Conservation (phyloP, 1,140 invertebrate species). For the Mercenaria mercenaria region DNA sequence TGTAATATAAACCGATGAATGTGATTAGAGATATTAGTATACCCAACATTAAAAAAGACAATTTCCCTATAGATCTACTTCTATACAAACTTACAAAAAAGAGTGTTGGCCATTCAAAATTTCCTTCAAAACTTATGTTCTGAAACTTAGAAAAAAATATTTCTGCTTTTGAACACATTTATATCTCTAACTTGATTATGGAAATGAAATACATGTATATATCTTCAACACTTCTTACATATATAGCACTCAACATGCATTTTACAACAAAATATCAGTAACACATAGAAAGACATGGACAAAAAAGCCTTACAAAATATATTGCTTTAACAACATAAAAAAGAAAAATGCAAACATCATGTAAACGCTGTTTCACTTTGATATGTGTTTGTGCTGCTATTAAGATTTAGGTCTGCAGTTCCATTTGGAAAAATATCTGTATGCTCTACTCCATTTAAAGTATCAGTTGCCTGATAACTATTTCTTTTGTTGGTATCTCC, state of each 20-base stretch:
- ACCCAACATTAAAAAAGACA: no score
- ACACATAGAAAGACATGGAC: background rate
- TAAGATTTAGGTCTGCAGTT: background rate
- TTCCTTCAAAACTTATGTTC: no score
- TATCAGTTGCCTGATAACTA: slow-evolving; percentile 7
- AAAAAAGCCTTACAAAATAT: slow-evolving; percentile 13
- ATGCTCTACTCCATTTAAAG: background rate
- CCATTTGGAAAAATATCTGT: slow-evolving; percentile 33
- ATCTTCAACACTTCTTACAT: no score
- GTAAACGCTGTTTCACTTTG: slow-evolving; percentile 14
- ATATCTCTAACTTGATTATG: no score
- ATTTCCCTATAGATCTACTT: no score
- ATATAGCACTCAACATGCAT: background rate
- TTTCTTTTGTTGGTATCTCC: background rate
- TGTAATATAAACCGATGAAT: no score
- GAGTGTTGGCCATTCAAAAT: no score
- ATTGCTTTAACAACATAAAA: background rate
- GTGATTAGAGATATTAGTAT: no score
- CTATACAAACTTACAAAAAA: no score
- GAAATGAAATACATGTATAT: no score
- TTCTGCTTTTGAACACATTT: no score
- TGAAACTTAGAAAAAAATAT: no score
- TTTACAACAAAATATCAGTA: background rate
- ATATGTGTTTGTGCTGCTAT: background rate
- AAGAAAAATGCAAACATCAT: background rate